Evolutionary conservation across 2,888 invertebrate genomes (phyloP).

Genomic region (Microplitis manilae): DNA sequence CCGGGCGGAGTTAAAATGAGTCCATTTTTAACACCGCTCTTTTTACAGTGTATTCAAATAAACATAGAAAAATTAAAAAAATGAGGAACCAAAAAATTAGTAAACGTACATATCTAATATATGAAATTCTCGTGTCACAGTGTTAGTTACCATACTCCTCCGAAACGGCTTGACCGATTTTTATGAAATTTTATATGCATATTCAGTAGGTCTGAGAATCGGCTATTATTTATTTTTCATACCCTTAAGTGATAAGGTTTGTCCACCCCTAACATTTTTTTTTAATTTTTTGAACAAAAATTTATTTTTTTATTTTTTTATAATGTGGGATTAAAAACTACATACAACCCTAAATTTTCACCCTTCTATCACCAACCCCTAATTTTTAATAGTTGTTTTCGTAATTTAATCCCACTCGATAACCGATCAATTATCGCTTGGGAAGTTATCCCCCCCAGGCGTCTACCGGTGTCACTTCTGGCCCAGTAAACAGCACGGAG

Average conservation of each 20-base stretch:
- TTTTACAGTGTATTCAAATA: no score
- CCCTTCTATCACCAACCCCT: constrained; percentile 6
- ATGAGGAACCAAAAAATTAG: no score
- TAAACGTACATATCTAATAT: no score
- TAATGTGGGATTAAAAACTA: constrained; percentile 3
- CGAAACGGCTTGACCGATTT: no score
- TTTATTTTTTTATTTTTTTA: not conserved
- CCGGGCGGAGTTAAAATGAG: no score
- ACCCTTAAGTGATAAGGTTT: constrained; percentile 24
- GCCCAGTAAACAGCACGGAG: constrained; percentile 11
- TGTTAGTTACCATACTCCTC: constrained; percentile 24
- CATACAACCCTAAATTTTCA: constrained; percentile 9
- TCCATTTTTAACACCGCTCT: no score
- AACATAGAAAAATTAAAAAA: no score
- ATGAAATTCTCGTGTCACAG: constrained; percentile 31
- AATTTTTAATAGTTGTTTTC: constrained; percentile 19
- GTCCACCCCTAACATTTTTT: constrained; percentile 16
- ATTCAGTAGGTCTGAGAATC: no score
- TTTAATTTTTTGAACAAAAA: not conserved
- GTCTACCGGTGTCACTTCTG: not conserved
- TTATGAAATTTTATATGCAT: no score
- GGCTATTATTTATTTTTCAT: no score
- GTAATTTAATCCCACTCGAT: constrained; percentile 1
- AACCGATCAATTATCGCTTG: no score
- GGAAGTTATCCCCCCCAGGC: not conserved